Evolutionary conservation across 1,140 invertebrate genomes (phyloP).

Genomic region (Drosophila kohkoa): DNA sequence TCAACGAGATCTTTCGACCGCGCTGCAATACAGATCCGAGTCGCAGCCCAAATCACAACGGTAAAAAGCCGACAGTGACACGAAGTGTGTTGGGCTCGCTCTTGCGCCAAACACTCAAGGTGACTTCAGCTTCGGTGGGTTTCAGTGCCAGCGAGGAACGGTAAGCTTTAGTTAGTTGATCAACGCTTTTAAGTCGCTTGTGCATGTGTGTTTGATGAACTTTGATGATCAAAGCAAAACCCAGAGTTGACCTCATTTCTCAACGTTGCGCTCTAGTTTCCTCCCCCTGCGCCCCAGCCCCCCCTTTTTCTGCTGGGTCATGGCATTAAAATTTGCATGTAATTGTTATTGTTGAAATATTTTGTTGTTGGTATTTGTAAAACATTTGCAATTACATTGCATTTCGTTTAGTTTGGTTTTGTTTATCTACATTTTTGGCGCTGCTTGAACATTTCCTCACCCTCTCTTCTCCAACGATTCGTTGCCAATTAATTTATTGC

Average conservation of each 20-base stretch:
- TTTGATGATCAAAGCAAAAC: constrained; percentile 22
- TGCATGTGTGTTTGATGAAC: constrained; percentile 1
- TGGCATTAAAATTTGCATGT: constrained; percentile 14
- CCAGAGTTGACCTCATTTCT: constrained; percentile 12
- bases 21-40: constrained; percentile 66
- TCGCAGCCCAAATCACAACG: constrained; percentile 12
- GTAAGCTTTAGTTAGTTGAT: constrained; percentile 5
- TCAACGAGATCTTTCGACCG: constrained; percentile 50
- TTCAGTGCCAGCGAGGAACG: constrained; percentile 52
- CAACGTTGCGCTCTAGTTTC: constrained; percentile 36
- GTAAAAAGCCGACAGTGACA: constrained; percentile 27
- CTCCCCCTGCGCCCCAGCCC: background rate
- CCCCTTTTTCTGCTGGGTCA: constrained; percentile 13
- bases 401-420: constrained; percentile 35
- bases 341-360: constrained; percentile 25
- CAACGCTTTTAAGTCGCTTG: background rate
- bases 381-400: constrained; percentile 34
- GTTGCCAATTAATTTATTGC: constrained; percentile 58
- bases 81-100: constrained; percentile 61
- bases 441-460: constrained; percentile 3
- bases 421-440: constrained; percentile 45
- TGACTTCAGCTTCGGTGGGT: constrained; percentile 63
- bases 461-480: background rate
- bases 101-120: constrained; percentile 62
- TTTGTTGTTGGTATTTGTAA: constrained; percentile 26